phyloP scores from a whole-genome alignment of 1,140 invertebrate species.

The Trichogramma pretiosum region DNA sequence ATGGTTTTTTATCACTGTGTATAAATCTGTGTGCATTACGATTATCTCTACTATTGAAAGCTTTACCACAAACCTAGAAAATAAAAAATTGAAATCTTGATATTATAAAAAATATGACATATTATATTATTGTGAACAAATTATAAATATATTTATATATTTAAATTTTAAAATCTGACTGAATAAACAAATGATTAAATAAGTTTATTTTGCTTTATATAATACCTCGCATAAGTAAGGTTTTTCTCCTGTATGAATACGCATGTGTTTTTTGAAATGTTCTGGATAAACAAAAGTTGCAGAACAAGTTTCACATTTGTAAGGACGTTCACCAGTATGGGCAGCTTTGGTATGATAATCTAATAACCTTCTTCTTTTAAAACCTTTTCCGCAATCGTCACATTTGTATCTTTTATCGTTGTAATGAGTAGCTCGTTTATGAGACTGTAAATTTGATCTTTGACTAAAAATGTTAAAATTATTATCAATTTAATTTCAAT shows the following conservation, averaged over 20 bases:
- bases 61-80: constrained; percentile 70
- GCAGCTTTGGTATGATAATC: constrained; percentile 75
- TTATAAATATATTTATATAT: not conserved
- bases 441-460: constrained; percentile 69
- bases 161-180: constrained; percentile 11
- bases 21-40: constrained; percentile 76
- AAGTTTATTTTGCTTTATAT: too few species aligned
- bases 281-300: constrained; percentile 77
- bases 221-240: constrained; percentile 68
- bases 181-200: too few species aligned
- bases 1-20: constrained; percentile 78
- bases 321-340: constrained; percentile 71
- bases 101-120: not conserved
- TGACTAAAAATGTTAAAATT: constrained; percentile 47
- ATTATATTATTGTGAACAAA: not conserved
- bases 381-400: constrained; percentile 59
- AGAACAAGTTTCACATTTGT: constrained; percentile 61
- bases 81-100: not conserved
- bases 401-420: constrained; percentile 68
- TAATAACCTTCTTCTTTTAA: constrained; percentile 63
- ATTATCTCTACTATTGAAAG: constrained; percentile 75
- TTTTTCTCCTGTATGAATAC: constrained; percentile 71
- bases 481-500: not conserved
- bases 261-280: constrained; percentile 72
- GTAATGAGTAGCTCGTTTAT: constrained; percentile 68